These are phyloP conservation scores for Helicoverpa armigera DNA, from an alignment of 1,140 invertebrate species.

Conservation along the genomic window DNA sequence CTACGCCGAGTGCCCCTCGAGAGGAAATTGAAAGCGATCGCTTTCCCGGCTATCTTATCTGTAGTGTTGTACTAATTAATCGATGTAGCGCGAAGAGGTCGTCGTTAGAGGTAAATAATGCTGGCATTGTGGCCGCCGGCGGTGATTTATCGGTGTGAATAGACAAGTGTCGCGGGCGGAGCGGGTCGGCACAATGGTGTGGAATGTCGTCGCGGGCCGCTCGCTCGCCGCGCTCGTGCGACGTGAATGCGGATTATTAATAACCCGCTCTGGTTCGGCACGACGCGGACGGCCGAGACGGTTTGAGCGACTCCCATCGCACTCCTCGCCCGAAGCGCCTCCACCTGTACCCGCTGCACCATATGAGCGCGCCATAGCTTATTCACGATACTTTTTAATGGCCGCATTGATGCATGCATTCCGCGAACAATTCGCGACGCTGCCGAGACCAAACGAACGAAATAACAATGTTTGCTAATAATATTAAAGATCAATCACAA, in stretches of 20 bases:
- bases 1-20: constrained; percentile 84
- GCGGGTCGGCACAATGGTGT: constrained; percentile 78
- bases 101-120: constrained; percentile 83
- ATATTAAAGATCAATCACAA: constrained; percentile 61
- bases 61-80: constrained; percentile 85
- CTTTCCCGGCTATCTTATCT: constrained; percentile 85
- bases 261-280: constrained; percentile 77
- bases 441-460: constrained; percentile 21
- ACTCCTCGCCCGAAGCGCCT: constrained; percentile 64
- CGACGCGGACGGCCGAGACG: constrained; percentile 56
- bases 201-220: constrained; percentile 82
- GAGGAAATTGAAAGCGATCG: constrained; percentile 86
- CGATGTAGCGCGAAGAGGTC: constrained; percentile 77
- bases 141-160: constrained; percentile 85
- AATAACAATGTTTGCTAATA: constrained; percentile 56
- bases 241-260: constrained; percentile 85
- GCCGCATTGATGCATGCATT: constrained; percentile 63
- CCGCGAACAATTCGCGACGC: constrained; percentile 49
- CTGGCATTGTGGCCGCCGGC: constrained; percentile 70
- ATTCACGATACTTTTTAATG: constrained; percentile 74
- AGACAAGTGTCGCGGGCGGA: constrained; percentile 83
- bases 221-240: constrained; percentile 75
- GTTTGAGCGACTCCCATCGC: constrained; percentile 67
- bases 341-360: constrained; percentile 79
- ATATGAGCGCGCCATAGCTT: constrained; percentile 69